Base-by-base conservation (phyloP, 1,140 invertebrate species). In the Ganaspis sp. region DNA sequence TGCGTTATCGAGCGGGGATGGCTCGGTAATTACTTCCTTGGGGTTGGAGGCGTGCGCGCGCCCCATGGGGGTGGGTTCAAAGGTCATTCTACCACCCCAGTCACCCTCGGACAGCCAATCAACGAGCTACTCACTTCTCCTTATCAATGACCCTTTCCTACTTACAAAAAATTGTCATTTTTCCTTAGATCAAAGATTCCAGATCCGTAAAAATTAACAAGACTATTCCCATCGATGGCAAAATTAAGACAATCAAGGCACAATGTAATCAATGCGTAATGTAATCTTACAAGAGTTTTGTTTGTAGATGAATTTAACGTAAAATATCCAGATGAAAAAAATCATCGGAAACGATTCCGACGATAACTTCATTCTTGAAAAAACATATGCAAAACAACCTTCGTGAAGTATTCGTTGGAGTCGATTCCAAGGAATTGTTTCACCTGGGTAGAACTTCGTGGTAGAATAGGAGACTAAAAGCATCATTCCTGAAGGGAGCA, bases 11-110 rank as follows among this genome's bases (percentile, higher is more conserved):
- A 88, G 85, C 87, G 85, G 83, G 87, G 86, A 85, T 87, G 86
- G 85, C 81, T 79, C 84, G 81, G 87, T 88, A 89, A 89, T 89
- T 89, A 89, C 87, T 88, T 88, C 87, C 87, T 89, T 83, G 82
- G 85, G 86, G 85, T 85, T 86, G 86, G 85, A 87, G 85, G 84
- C 83, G 85, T 87, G 87, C 87, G 87, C 87, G 87, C 87, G 87
- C 84, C 86, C 87, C 84, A 82, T 75, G 85, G 81, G 87, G 87
- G 87, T 87, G 84, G 87, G 87, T 86, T 88, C 86, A 89, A 76
- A 89, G 87, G 87, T 89, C 87, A 89, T 78, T 77, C 83, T 84
- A 81, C 83, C 85, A 82, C 80, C 82, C 79, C 81, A 83, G 83
- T 84, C 84, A 84, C 82, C 83, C 84, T 82, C 81, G 82, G 82